Evolutionary conservation across 2,797 vertebrate species (phyloP), one percentile per base, ranked within the genome.

Genomic region (Glyptemys insculpta): DNA sequence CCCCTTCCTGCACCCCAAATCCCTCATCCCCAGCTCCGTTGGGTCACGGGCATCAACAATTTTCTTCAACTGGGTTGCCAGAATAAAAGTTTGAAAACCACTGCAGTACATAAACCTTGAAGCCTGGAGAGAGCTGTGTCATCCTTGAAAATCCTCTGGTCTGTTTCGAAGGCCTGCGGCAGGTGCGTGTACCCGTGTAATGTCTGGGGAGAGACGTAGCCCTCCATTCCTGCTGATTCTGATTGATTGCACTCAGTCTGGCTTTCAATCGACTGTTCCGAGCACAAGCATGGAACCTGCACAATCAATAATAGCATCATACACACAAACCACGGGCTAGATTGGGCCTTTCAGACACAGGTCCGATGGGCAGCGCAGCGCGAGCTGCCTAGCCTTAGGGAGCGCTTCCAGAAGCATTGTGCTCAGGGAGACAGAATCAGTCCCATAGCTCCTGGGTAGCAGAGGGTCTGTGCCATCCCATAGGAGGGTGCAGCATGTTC

Each of bases 151-250:
- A 27, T 27, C 44, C 74, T 47, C 7, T 47, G 41, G 14, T 29
- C 74, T 16, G 41, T 76, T 76, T 25, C 7, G 23, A 76, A 76
- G 25, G 74, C 41, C 12, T 16, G 25, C 4, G 1, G 44, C 74
- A 29, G 1, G 2, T 29, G 12, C 8, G 7, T 15, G 44, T 47
- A 47, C 8, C 74, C 6, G 1, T 15, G 12, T 25, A 76, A 5
- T 29, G 12, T 16, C 27, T 76, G 74, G 41, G 12, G 27, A 76
- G 27, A 76, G 44, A 49, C 7, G 6, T 76, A 44, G 19, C 41
- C 14, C 5, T 47, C 72, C 44, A 47, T 76, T 47, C 72, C 37
- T 37, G 72, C 25, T 47, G 29, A 14, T 47, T 76, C 12, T 44
- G 41, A 25, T 25, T 7, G 23, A 27, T 12, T 47, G 44, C 41